Conservation (phyloP, 2,888 invertebrate species). For the Agrochola lychnidis region DNA sequence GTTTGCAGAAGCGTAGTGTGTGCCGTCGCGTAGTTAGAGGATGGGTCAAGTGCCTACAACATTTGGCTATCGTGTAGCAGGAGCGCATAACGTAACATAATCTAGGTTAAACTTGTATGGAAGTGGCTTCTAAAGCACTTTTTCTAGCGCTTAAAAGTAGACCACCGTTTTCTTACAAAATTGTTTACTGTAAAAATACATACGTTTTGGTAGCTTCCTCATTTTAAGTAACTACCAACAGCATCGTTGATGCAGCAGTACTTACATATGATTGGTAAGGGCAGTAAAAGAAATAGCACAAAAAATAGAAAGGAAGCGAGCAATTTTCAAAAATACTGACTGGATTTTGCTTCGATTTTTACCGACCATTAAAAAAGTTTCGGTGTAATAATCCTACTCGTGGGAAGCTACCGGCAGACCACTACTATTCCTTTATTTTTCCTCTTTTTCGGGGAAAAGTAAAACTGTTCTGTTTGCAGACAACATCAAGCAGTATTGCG, state of each 20-base stretch:
- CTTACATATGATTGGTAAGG: neutral
- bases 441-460: constrained; percentile 7
- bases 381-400: constrained; percentile 43
- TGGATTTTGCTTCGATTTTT: constrained; percentile 37
- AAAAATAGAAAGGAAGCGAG: constrained; percentile 8
- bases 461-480: constrained; percentile 13
- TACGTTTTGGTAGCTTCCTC: neutral
- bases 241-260: neutral
- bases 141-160: constrained; percentile 17
- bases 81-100: constrained; percentile 28
- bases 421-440: constrained; percentile 34
- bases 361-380: constrained; percentile 37
- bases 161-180: neutral
- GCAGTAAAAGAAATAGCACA: constrained; percentile 2
- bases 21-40: constrained; percentile 32
- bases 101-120: constrained; percentile 26
- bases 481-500: neutral
- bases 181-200: neutral
- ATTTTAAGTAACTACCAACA: neutral
- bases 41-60: constrained; percentile 51
- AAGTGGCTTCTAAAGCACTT: constrained; percentile 26
- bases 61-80: constrained; percentile 52
- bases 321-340: constrained; percentile 26
- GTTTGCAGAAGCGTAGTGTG: constrained; percentile 29
- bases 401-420: constrained; percentile 14